Evolutionary conservation across 2,797 vertebrate genomes (phyloP), one percentile per base, ranked within the genome.

Genomic region (Platyrinchus mystaceus): DNA sequence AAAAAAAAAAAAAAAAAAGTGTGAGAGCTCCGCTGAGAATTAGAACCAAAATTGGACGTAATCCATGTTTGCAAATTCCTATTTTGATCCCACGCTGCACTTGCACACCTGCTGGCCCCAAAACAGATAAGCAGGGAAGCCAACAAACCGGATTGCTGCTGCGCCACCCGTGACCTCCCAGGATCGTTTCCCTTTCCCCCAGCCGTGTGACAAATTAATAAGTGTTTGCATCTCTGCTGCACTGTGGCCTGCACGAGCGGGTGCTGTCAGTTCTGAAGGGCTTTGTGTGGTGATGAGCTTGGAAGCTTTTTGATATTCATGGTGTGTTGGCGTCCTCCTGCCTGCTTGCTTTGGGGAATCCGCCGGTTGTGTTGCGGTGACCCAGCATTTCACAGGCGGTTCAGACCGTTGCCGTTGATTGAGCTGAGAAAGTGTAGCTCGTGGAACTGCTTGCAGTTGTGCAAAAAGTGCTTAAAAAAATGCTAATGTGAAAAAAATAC

Each of bases 21-120:
- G 12, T 10, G 15, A 70, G 80, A 95, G 49, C 66, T 82, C 91
- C n/a, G 3, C 74, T 10, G 77, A 91, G 95, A 95, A 71, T 93
- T 59, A 52, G 84, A 93, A 44, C 47, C 50, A 28, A 80, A 85
- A 69, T 30, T 91, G 93, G 73, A 76, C 34, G 50, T 84, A 75
- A 94, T 83, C 89, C 85, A 44, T 70, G 59, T 96, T 96, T 95
- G 91, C 91, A 96, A 83, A 96, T 69, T 87, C 90, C 17, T 55
- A 22, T 93, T 95, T 90, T 88, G 92, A 96, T 90, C 85, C 87
- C 26, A 32, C 62, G 12, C 66, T 79, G 82, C 68, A 18, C 90
- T 95, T 59, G 59, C 76, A 73, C 49, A 70, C 84, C 78, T 44
- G 2, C 89, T 75, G 49, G 93, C 86, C 90, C 91, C 89, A 67